Base-by-base conservation (phyloP, 2,113 vertebrate species). In the Ictalurus furcatus region DNA sequence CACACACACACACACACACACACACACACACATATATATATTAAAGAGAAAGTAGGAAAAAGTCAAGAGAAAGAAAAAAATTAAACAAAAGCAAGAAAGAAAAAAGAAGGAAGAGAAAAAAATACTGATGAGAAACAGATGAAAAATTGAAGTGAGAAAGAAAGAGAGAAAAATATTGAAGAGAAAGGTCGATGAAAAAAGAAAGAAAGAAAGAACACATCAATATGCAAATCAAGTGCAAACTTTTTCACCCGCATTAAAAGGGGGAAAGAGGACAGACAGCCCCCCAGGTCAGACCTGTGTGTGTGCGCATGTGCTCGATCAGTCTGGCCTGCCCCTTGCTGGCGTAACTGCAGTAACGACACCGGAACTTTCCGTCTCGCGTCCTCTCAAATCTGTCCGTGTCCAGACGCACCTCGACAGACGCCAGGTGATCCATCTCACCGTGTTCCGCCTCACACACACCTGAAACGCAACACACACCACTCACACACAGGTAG, bases 321-420 rank as follows among this genome's bases (percentile, higher is more conserved):
- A 99, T 98, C 61, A 99, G 97, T 90, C 98, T 96, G 0, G 98
- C 98, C 1, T 97, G 99, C 83, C 98, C 98, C 93, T 98, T 97
- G 94, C 98, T 99, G 93, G 98, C 98, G 6, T 99, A 99, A 94
- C 96, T 99, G 94, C 98, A 99, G 93, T 99, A 99, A 1, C 97
- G 97, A 92, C 98, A 99, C 94, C 99, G 99, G 23, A 99, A 93
- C 92, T 99, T 99, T 2, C 98, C 98, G 90, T 99, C 98, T 88
- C 97, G 98, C 17, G 98, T 99, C 94, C 98, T 97, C 95, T 99
- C 97, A 92, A 99, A 98, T 25, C 98, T 97, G 90, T 99, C 98
- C 92, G 98, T 97, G 93, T 99, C 98, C 95, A 99, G 94, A 2
- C 97, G 97, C 92, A 99, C 97, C 94, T 99, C 98, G 91, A 98